These are phyloP conservation scores for Lasioglossum calceatum DNA, from an alignment of 2,888 invertebrate genomes.

Conservation along the genomic window DNA sequence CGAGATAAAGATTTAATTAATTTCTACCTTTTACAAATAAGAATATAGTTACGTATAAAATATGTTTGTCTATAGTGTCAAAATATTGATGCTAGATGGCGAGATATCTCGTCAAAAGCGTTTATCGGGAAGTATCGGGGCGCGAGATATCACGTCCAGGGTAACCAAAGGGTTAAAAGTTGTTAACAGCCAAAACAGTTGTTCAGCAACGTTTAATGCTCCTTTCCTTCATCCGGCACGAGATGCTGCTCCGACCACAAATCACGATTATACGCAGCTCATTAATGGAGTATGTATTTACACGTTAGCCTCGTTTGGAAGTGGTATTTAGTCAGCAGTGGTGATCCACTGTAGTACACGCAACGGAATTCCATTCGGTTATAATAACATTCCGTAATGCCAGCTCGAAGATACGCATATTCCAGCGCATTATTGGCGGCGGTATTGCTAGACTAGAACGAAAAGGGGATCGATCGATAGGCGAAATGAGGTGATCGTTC, in stretches of 20 bases:
- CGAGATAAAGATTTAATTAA: too few relatives aligned
- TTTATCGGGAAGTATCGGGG: too few relatives aligned
- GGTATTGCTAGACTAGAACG: constrained; percentile 41
- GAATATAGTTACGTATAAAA: too few relatives aligned
- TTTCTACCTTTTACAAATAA: too few relatives aligned
- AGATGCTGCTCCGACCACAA: constrained; percentile 24
- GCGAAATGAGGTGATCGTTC: constrained; percentile 42
- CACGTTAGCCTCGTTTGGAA: constrained; percentile 56
- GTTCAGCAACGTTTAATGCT: neutral
- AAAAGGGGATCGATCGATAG: constrained; percentile 55
- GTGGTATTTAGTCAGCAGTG: constrained; percentile 41
- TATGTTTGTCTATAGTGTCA: too few relatives aligned
- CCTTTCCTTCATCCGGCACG: neutral
- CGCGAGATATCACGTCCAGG: too few relatives aligned
- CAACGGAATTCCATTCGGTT: constrained; percentile 62
- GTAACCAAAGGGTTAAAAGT: neutral
- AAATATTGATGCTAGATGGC: too few relatives aligned
- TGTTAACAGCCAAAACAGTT: neutral
- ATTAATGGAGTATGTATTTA: constrained; percentile 63
- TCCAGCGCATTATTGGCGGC: constrained; percentile 54
- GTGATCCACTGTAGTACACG: constrained; percentile 55
- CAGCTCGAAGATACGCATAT: constrained; percentile 54
- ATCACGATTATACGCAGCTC: constrained; percentile 55
- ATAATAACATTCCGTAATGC: constrained; percentile 66
- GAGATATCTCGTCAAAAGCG: too few relatives aligned